These are phyloP conservation scores for Paramuricea clavata DNA, from an alignment of 92 coral and sea anemone genomes.

Conservation along the genomic window DNA sequence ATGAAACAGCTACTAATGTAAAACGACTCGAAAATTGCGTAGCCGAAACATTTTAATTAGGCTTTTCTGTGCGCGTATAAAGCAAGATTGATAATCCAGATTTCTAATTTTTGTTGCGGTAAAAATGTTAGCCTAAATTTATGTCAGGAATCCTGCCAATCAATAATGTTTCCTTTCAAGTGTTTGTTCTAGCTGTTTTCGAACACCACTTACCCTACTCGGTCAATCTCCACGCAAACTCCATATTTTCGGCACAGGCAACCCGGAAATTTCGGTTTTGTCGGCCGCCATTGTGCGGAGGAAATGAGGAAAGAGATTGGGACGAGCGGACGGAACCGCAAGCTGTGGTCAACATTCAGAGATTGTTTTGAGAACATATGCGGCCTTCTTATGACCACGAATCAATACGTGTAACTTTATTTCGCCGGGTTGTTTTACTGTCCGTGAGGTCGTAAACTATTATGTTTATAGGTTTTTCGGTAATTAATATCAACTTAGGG, in stretches of 20 bases:
- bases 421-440: constrained; percentile 11
- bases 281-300: constrained; percentile 18
- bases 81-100: too few species aligned
- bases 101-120: too few species aligned
- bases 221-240: not conserved
- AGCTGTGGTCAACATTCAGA: constrained; percentile 5
- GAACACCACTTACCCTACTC: not conserved
- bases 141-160: too few species aligned
- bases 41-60: too few species aligned
- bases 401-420: constrained; percentile 22
- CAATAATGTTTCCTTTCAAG: too few species aligned
- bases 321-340: constrained; percentile 30
- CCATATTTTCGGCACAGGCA: not conserved
- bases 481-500: not conserved
- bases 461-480: not conserved
- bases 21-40: too few species aligned
- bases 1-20: too few species aligned
- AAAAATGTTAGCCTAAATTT: too few species aligned
- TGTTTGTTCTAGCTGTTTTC: not conserved
- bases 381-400: not conserved
- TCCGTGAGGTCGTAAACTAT: constrained; percentile 23
- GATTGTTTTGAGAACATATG: constrained; percentile 8
- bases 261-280: constrained; percentile 31
- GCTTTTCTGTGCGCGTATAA: too few species aligned
- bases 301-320: constrained; percentile 22